Base-by-base conservation (phyloP, 1,140 invertebrate genomes). In the Cyclargus thomasi region DNA sequence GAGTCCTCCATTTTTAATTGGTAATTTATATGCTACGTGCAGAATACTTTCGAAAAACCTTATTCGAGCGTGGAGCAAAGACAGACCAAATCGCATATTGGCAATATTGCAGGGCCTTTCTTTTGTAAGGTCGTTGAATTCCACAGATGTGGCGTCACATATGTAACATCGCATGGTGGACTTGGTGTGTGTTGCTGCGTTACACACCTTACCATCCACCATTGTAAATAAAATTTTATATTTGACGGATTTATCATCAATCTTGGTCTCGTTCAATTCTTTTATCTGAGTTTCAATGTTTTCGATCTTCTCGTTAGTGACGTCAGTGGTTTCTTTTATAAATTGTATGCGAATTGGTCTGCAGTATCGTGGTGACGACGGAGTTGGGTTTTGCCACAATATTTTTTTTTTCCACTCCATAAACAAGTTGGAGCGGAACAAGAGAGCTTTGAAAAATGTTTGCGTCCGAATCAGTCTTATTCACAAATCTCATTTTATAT, bases 171-270 rank as follows among this genome's bases (percentile, higher is more conserved):
- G 64, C 68, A 72, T 72, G 6, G 74, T 75, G 10, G 83, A 87
- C 63, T 69, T 74, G 16, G 80, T 90, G 68, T 78, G 35, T 10
- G 82, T 86, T 2, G 82, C 77, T 14, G 81, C 82, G 71, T 88
- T 85, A 55, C 80, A 85, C 8, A 88, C 79, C 68, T 88, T 90
- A 6, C 74, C 84, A 64, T 88, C 83, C 1, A 86, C 71, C 86
- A 87, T 90, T 6, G 80, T 85, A 35, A 85, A 75, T 62, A 77
- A 6, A 65, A 86, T 67, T 55, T 68, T 69, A 71, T 80, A 76
- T 68, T 71, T 79, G 0, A 71, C 63, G 29, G 23, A 18, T n/a
- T 63, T 18, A 75, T 53, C 62, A 47, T 39, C 10, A 47, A 47
- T 2, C 14, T 16, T 11, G 8, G 5, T 47, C 3, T 16, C 14